These are phyloP conservation scores for Ictalurus punctatus DNA, from an alignment of 2,113 vertebrate genomes.

Conservation along the genomic window DNA sequence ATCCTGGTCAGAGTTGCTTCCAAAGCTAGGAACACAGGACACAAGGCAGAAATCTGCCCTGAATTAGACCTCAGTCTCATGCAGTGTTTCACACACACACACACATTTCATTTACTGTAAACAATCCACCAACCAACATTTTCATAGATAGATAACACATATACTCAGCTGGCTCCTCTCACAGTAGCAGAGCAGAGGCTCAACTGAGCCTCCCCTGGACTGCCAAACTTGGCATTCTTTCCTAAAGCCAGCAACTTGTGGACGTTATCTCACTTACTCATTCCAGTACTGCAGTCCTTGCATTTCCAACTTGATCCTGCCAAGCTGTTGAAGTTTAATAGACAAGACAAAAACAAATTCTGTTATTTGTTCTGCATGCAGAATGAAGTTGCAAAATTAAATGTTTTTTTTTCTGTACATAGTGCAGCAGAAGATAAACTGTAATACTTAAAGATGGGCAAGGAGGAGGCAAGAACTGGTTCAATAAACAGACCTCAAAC, in stretches of 20 bases:
- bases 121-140: neutral
- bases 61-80: neutral
- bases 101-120: neutral
- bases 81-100: too few species aligned
- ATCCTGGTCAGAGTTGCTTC: neutral
- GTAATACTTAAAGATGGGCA: too few species aligned
- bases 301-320: neutral
- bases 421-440: neutral
- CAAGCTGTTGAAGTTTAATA: neutral
- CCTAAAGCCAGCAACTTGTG: neutral
- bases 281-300: neutral
- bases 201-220: neutral
- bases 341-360: too few species aligned
- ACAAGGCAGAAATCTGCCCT: neutral
- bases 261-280: neutral
- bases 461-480: too few species aligned
- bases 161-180: neutral
- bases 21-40: neutral
- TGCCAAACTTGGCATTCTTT: neutral
- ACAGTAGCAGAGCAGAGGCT: neutral
- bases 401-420: neutral
- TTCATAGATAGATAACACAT: neutral
- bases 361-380: too few species aligned
- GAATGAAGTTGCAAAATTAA: neutral
- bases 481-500: too few species aligned